Base-by-base conservation (phyloP, 2,888 invertebrate genomes). In the Melanargia galathea region DNA sequence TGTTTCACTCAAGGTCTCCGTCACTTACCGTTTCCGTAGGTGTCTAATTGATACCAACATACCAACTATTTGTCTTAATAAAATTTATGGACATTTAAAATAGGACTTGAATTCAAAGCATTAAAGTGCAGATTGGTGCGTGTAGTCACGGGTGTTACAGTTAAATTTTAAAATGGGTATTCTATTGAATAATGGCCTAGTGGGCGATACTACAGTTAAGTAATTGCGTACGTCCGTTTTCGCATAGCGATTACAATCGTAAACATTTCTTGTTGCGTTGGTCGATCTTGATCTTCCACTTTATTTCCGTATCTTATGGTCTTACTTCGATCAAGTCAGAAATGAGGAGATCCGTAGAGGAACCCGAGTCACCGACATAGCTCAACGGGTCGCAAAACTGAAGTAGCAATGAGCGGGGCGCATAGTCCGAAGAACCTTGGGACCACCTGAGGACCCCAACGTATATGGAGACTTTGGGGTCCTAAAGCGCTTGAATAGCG, bases 111-210 rank as follows among this genome's bases (percentile, higher is more conserved):
- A 10, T 0, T 2, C 1, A 0, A 13, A 5, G 18, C 1, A 4
- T 8, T 68, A 68, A 55, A 62, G 54, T 66, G 52, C 45, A 66
- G 57, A 49, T 66, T 58, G 10, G 33, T 22, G 18, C 18, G 20
- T 60, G 6, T 38, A n/a, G 13, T 7, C 3, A 33, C 13, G 16
- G 24, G 8, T 2, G 13, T 1, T 30, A 46, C 16, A 51, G 43
- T 45, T 20, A 45, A 33, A 49, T 57, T 51, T 58, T 49, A 38
- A 58, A 57, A 57, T 30, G 33, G 43, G 33, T 49, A 33, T 55
- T 60, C 55, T 65, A 71, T 71, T 71, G 67, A 67, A 71, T 71
- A 71, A 71, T 70, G 64, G 62, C 60, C 30, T 57, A 56, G 71
- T 73, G 69, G 73, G 72, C 70, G 66, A 63, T 64, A 62, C 55